Evolutionary conservation across 2,797 vertebrate species (phyloP).

Genomic region (Rhinella marina): DNA sequence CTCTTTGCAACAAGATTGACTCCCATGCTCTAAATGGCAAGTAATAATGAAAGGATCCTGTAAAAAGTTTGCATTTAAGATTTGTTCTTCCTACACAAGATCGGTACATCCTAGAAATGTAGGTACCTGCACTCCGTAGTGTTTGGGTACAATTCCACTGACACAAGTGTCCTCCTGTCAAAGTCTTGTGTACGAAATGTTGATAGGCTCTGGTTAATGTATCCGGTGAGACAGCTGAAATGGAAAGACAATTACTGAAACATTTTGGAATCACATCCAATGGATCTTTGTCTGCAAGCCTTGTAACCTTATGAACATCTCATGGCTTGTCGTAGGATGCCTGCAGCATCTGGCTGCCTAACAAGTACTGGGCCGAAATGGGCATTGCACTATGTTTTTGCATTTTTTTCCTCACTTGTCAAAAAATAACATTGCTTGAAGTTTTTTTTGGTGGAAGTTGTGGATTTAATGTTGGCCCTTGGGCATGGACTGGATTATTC

Average conservation of each 20-base stretch:
- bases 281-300: not conserved
- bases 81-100: not conserved
- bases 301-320: not conserved
- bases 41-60: no score
- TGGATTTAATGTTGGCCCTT: no score
- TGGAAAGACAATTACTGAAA: not conserved
- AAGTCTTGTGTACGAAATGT: slow-evolving; percentile 74
- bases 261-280: not conserved
- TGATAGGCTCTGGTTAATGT: slow-evolving; percentile 90
- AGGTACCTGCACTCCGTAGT: slow-evolving; percentile 85
- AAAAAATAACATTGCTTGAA: no score
- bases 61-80: not conserved
- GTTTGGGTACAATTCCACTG: slow-evolving; percentile 53
- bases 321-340: not conserved
- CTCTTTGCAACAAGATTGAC: no score
- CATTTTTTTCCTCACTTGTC: no score
- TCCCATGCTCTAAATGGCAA: no score
- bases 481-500: no score
- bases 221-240: slow-evolving; percentile 85
- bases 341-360: not conserved
- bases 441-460: no score
- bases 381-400: no score
- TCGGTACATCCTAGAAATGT: not conserved
- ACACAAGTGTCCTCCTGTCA: slow-evolving; percentile 66
- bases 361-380: not conserved